Evolutionary conservation across 1,140 invertebrate species (phyloP), one percentile per base, ranked within the genome.

Genomic region (Bombyx mandarina): DNA sequence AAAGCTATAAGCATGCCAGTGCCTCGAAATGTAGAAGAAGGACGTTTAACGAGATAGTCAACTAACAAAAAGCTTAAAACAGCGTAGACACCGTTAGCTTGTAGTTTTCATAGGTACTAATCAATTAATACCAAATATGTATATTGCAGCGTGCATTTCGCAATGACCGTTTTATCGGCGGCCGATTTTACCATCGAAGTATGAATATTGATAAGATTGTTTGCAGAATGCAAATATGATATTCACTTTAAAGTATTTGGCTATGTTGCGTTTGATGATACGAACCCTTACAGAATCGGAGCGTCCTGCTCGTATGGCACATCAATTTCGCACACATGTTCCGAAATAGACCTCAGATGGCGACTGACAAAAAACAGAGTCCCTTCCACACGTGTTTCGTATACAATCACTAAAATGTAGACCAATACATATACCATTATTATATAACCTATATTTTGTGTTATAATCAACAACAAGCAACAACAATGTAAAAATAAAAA

Each of bases 291-390:
- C 26, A 35, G 26, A 35, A 35, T 35, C 4, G 26, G 0, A 35
- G 67, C 66, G 65, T 80, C 71, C 69, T 80, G 65, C 73, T 73
- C 54, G 52, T 54, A 56, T 60, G 63, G 69, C 26, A 71, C 71
- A 61, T 68, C 49, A 62, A 74, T 75, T 82, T 80, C 56, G 79
- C 26, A 35, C 81, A 83, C 74, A 86, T 86, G 81, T 83, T 69
- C 66, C 66, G 56, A 55, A 69, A 66, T 71, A 72, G 77, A 74
- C 73, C 72, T 82, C 75, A 72, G 67, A 78, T 82, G 77, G 76
- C 59, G 67, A 69, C 62, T 73, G 77, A 82, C 77, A 84, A 84
- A 86, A 86, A 86, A 83, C 81, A 79, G 78, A 73, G 69, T 67
- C 52, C 64, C 45, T 65, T 56, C 60, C 58, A 65, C 82, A 82